Base-by-base conservation (phyloP, 2,888 invertebrate species). In the Sipha maydis region DNA sequence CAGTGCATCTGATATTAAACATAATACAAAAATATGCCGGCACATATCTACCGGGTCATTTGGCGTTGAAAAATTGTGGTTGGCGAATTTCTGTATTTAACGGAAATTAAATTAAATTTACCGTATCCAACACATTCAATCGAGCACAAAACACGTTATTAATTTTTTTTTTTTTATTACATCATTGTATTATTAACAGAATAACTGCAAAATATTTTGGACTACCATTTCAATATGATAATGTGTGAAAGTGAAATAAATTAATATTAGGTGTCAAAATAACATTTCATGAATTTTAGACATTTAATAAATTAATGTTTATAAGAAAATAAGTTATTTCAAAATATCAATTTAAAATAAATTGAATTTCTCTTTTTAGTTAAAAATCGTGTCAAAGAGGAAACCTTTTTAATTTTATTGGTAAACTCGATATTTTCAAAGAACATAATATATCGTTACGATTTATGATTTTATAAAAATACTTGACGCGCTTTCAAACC, bases 401-500 rank as follows among this genome's bases (percentile, higher is more conserved):
- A 61, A 75, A 76, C 41, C 41, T 67, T 76, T 67, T 31, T 85
- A 25, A 41, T 67, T 67, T 85, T 67, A 77, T 77, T 41, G 41
- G 14, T 41, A 28, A 19, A 61, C 38, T 76, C 4, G 7, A 61
- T 28, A 31, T 77, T 76, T 84, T 34, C 19, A 75, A 73, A 75
- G 48, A 56, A 38, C 56, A 73, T 34, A 21, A 25, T 61, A 31
- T 61, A 31, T 31, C 38, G 11, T 25, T 14, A 41, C 56, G 31
- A 76, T 77, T 85, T 76, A 67, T 48, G 25, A 31, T 67, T 61
- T 85, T 21, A 67, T 31, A 41, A 76, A 76, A 84, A 84, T 25
- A 11, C 28, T 21, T 25, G 38, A 28, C 28, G 28, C 28, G 8
- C n/a, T 34, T n/a, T 54, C 9, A n/a, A 73, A n/a, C 71, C 34